Evolutionary conservation across 2,113 vertebrate genomes (phyloP), one percentile per base, ranked within the genome.

Genomic region (Toxotes jaculatrix): DNA sequence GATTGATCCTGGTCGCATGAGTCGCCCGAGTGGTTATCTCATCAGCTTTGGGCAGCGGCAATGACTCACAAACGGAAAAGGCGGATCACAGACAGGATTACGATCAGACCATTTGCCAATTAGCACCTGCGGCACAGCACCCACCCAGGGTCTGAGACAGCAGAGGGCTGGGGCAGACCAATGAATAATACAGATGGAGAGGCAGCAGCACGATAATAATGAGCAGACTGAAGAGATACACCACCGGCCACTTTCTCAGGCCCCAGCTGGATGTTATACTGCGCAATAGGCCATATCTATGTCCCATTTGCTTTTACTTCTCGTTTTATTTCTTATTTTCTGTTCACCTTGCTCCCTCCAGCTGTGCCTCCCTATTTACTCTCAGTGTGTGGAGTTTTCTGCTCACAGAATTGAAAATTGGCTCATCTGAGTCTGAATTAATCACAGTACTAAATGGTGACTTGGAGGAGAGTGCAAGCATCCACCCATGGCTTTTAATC

Each of bases 401-500:
- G 51, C 38, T 70, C 72, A 60, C 47, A 71, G 70, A 32, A 84
- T 45, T 62, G 34, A 67, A 80, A 85, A 81, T 83, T 8, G 0
- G 60, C 80, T 77, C 76, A 61, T 5, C 59, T 19, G 38, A 80
- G 66, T 72, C 42, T 36, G 60, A 70, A 88, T 92, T 82, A 87
- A 91, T 90, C 86, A 87, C 61, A 56, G 63, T 9, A 38, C 81
- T 88, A 79, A 87, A 77, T 72, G 53, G 80, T 82, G 74, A 74
- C 86, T 81, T 13, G 45, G 64, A 88, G 88, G 85, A 63, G 77
- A 76, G 73, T 53, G 60, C 49, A 57, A 65, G 74, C 82, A 66
- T 73, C 57, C 80, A 86, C 45, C 71, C 77, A 34, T 79, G 63
- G 51, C 80, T 86, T 88, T 90, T 82, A 74, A 84, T 89, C 82